These are phyloP conservation scores for Agelas oroides DNA, from an alignment of 37 sponge, comb jelly and placozoan species.

Conservation along the genomic window DNA sequence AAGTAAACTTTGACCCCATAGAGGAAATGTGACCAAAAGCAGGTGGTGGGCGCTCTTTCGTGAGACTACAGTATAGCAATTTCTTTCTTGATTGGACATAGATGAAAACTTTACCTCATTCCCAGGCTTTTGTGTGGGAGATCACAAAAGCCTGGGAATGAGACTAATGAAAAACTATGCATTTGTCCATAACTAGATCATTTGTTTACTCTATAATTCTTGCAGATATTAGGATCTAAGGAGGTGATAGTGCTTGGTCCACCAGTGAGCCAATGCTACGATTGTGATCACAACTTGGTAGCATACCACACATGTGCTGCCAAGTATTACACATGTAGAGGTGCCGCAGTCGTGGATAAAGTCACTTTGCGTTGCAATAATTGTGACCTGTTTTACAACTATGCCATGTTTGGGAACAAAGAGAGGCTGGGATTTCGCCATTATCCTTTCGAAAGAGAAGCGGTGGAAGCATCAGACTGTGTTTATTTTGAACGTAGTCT, in stretches of 20 bases:
- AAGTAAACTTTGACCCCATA: too few species aligned
- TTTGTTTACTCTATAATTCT: too few species aligned
- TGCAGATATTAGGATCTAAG: too few species aligned
- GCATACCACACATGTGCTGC: conserved; percentile 11
- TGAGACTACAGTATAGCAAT: too few species aligned
- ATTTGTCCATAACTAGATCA: too few species aligned
- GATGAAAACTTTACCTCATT: too few species aligned
- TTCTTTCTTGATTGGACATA: too few species aligned
- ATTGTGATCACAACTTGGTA: conserved; percentile 20
- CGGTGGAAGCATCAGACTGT: conserved; percentile 35
- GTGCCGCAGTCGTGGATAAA: conserved; percentile 6
- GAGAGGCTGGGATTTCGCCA: conserved; percentile 16
- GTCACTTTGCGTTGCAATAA: conserved; percentile 14
- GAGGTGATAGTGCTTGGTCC: conserved; percentile 21
- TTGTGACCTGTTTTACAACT: conserved; percentile 32
- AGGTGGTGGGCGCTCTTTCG: too few species aligned
- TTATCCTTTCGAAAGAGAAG: neutral
- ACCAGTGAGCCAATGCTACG: conserved; percentile 8
- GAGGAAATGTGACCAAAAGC: too few species aligned
- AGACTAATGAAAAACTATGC: too few species aligned
- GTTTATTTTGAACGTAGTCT: conserved; percentile 19
- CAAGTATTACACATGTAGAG: neutral
- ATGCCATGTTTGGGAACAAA: conserved; percentile 36
- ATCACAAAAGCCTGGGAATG: too few species aligned
- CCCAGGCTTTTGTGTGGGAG: too few species aligned